Evolutionary conservation across 2,797 vertebrate genomes (phyloP).

Genomic region (Lagocephalus sceleratus): DNA sequence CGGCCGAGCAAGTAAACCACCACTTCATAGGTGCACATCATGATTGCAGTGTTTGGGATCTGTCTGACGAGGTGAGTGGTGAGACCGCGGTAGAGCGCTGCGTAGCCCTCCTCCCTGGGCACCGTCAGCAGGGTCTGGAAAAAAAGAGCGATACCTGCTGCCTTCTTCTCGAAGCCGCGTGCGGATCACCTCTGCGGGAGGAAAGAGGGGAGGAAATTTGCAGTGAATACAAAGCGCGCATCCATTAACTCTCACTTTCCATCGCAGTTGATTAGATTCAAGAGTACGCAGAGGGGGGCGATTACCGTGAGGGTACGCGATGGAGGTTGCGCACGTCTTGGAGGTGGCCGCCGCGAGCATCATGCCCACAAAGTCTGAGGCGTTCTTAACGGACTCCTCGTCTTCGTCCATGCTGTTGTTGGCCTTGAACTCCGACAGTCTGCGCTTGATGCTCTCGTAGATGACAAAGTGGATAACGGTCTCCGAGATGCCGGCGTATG

Average conservation of each 20-base stretch:
- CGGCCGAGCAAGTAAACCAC: constrained; percentile 93
- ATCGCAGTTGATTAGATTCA: neutral
- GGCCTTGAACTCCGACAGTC: constrained; percentile 83
- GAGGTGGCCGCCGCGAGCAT: constrained; percentile 98
- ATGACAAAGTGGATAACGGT: constrained; percentile 99
- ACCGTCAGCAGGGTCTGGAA: constrained; percentile 91
- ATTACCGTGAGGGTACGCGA: constrained; percentile 84
- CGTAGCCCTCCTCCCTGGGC: constrained; percentile 91
- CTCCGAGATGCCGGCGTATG: constrained; percentile 98
- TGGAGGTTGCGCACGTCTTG: constrained; percentile 93
- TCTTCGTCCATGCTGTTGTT: constrained; percentile 84
- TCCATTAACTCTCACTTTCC: too few relatives aligned
- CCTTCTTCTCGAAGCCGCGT: constrained; percentile 98
- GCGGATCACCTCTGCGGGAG: constrained; percentile 89
- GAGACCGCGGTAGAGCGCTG: constrained; percentile 92
- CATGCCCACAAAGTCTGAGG: constrained; percentile 94
- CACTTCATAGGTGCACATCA: constrained; percentile 98
- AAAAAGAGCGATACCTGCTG: constrained; percentile 94
- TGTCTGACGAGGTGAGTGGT: constrained; percentile 95
- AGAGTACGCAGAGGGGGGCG: neutral
- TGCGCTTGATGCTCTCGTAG: constrained; percentile 97
- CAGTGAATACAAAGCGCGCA: neutral
- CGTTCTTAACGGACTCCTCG: constrained; percentile 86
- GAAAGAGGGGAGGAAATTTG: constrained; percentile 8
- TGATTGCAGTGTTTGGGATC: constrained; percentile 98